Evolutionary conservation across 2,797 vertebrate genomes (phyloP), one percentile per base, ranked within the genome.

Genomic region (Neoniphon sammara): DNA sequence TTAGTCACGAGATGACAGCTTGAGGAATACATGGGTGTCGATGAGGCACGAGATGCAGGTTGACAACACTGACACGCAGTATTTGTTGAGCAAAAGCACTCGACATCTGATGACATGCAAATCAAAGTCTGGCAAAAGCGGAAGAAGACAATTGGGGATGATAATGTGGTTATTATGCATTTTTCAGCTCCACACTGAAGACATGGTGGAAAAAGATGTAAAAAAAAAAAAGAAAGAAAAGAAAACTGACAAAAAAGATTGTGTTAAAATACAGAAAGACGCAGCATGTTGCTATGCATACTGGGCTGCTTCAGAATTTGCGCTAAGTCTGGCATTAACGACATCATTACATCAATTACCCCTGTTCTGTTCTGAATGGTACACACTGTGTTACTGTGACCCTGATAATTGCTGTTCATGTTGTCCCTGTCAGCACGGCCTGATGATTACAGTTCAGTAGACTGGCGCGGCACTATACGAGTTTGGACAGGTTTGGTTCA

Each of bases 401-500:
- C 30, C 14, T 3, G 11, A 49, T 63, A 58, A 66, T 75, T 82
- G 62, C 57, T 75, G 72, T 70, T 81, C 30, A 70, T 81, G 27
- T 80, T 70, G 59, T 73, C 75, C 25, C 62, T 1, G 23, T 77
- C 74, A 54, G 52, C 18, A 17, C 60, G 64, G 53, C 57, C 44
- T 23, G 30, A 64, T 85, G 76, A 84, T 80, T 77, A 56, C 67
- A 50, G 67, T 46, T 15, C 59, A 30, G 17, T 25, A 17, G 39
- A 68, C 39, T 21, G 5, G 34, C 10, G 53, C 83, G 31, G 52
- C 66, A 44, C 49, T 81, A 71, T 72, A 83, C 89, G 75, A 62
- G 52, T 86, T 76, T 88, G 80, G 87, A 91, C 82, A 87, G 80
- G 83, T 87, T 88, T 75, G 81, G 77, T 85, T 87, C 44, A 79